Conservation (phyloP, 2,113 vertebrate genomes). For the Myodes glareolus region DNA sequence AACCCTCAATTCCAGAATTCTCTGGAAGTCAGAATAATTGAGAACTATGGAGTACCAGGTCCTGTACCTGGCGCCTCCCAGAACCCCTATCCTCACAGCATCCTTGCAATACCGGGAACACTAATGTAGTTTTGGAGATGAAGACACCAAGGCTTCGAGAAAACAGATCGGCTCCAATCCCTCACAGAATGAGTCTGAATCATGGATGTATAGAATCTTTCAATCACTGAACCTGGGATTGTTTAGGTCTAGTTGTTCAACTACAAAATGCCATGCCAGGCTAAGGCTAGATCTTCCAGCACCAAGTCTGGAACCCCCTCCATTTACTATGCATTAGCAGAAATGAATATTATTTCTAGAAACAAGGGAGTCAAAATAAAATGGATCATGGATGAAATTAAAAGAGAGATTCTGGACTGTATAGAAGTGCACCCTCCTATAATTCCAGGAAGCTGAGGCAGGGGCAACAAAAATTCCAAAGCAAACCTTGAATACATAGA, state of each 20-base stretch:
- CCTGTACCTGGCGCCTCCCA: not conserved
- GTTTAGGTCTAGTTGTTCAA: not conserved
- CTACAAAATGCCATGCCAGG: not conserved
- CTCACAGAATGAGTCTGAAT: not conserved
- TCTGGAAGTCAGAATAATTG: not conserved
- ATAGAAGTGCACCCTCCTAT: too few relatives aligned
- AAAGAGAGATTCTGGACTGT: not conserved
- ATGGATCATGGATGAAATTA: not conserved
- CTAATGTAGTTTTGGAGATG: not conserved
- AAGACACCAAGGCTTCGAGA: not conserved
- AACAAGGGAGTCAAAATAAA: not conserved
- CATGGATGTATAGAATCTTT: not conserved
- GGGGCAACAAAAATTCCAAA: not conserved
- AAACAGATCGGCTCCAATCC: not conserved
- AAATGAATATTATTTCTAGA: not conserved
- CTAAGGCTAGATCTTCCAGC: not conserved
- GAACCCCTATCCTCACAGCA: not conserved
- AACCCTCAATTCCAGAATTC: too few relatives aligned
- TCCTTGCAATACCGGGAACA: not conserved
- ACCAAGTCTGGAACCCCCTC: not conserved
- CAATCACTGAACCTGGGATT: not conserved
- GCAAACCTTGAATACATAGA: not conserved
- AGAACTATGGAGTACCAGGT: not conserved
- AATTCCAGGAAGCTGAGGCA: not conserved
- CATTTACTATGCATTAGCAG: not conserved